Evolutionary conservation across 2,888 invertebrate species (phyloP), one percentile per base, ranked within the genome.

Genomic region (Diplolepis rosae): DNA sequence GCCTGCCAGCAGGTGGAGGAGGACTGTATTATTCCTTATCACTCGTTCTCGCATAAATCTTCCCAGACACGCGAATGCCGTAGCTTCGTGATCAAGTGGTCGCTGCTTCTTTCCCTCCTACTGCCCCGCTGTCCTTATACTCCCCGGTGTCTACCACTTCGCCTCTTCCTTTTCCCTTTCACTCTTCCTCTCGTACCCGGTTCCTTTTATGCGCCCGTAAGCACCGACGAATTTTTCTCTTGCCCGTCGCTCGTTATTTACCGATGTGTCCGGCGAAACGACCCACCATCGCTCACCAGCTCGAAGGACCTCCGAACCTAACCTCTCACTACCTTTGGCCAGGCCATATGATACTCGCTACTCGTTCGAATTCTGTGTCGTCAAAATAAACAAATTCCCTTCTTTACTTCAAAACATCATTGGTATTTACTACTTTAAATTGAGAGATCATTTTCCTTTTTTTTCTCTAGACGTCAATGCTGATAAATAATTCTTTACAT

Each of bases 1-100:
- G 72, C 79, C 80, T 78, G 82, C 81, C 79, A 84, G 81, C 83
- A 83, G 81, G 80, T 81, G 81, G 79, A 77, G 79, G 80, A 82
- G 81, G 81, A 80, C 80, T 80, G 82, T 77, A 82, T 85, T 85
- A 84, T 85, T 82, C 76, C 83, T 85, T 85, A 85, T 84, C 84
- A 83, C 69, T 75, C 72, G 79, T 74, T 72, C 79, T 75, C 77
- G 80, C 80, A 85, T 84, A 82, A 85, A 85, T 85, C 81, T 80
- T 69, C 1, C 11, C 39, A 69, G 80, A 80, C 83, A 78, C 81
- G 81, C 82, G 82, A 85, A 74, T 75, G 78, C 71, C 76, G 72
- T 67, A 70, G 72, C 73, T 68, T 66, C 69, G 75, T 75, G 75
- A 75, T 75, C 73, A 73, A 75, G 75, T 73, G 70, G 72, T 72